Base-by-base conservation (phyloP, 2,888 invertebrate species). In the Aspidiotus rigidus region DNA sequence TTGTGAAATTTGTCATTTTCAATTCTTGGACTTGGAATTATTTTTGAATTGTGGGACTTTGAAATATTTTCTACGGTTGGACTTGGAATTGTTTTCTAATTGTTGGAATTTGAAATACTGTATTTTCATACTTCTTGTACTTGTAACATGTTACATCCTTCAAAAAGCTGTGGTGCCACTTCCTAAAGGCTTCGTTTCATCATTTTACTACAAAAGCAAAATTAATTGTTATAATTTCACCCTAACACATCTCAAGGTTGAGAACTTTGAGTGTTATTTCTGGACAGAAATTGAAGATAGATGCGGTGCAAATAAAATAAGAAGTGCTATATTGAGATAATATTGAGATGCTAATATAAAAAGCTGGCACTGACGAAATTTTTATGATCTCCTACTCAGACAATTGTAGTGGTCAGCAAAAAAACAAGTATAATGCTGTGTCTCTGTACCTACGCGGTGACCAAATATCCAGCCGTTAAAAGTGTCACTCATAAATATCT, bases 351-450 rank as follows among this genome's bases (percentile, higher is more conserved):
- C 10, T 69, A 9, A 11, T 44, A 44, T 11, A 44, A 44, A 44
- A 44, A 44, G 49, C 40, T n/a, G 9, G 62, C n/a, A 1, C 39
- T 17, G 54, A 53, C 60, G 40, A 60, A 16, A 69, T 62, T 54
- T 28, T 57, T 55, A 64, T 55, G 7, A 70, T 70, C 44, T 74
- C 74, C 54, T 74, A 73, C 70, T 74, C 72, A 7, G 73, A 74
- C 59, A 73, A 73, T 54, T 74, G 74, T 67, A 69, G 69, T 40
- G 74, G 74, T 16, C 74, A 74, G 69, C 74, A 74, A 64, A 66
- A 71, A 64, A 73, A 74, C 70, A 71, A 72, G 56, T 72, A 72
- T 59, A 56, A n/a, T 74, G 54, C 60, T 74, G 69, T 57, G 70
- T 17, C 53, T 73, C 57, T 74, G 73, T 66, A 15, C 70, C n/a